phyloP scores from a whole-genome alignment of 2,797 vertebrate species.

The Girardinus metallicus region DNA sequence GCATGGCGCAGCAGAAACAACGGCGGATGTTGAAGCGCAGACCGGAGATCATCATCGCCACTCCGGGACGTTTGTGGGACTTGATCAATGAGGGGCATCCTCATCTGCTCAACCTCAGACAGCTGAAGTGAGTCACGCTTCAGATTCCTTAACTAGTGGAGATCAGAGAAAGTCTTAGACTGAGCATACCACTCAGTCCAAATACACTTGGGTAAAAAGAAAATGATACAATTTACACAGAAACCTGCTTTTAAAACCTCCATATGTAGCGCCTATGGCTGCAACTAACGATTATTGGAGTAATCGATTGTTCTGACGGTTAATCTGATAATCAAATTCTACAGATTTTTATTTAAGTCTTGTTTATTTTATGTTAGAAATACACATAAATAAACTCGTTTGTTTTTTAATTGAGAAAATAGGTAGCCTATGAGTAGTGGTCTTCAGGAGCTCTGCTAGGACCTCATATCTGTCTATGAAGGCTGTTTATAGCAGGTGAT shows the following conservation, averaged over 20 bases:
- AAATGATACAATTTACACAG: neutral
- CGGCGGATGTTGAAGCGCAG: constrained; percentile 86
- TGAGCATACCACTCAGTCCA: neutral
- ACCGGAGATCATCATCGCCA: constrained; percentile 94
- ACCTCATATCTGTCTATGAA: neutral
- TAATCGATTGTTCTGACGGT: too few relatives aligned
- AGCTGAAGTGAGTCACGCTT: constrained; percentile 83
- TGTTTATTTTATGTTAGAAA: too few relatives aligned
- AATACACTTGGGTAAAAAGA: neutral
- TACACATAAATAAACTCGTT: too few relatives aligned
- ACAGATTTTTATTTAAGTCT: too few relatives aligned
- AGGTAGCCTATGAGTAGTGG: neutral
- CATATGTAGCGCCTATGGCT: neutral
- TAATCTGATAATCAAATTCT: too few relatives aligned
- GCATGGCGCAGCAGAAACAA: constrained; percentile 95
- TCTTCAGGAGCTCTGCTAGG: neutral
- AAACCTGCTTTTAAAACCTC: neutral
- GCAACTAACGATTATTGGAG: too few relatives aligned
- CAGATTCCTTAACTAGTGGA: neutral
- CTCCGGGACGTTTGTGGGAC: constrained; percentile 96
- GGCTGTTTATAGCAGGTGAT: neutral
- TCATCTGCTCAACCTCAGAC: constrained; percentile 87
- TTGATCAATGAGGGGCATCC: constrained; percentile 89
- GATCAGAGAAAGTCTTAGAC: neutral
- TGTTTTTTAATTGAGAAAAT: too few relatives aligned